Conservation (phyloP, 2,113 vertebrate genomes). For the Dasyurus viverrinus region DNA sequence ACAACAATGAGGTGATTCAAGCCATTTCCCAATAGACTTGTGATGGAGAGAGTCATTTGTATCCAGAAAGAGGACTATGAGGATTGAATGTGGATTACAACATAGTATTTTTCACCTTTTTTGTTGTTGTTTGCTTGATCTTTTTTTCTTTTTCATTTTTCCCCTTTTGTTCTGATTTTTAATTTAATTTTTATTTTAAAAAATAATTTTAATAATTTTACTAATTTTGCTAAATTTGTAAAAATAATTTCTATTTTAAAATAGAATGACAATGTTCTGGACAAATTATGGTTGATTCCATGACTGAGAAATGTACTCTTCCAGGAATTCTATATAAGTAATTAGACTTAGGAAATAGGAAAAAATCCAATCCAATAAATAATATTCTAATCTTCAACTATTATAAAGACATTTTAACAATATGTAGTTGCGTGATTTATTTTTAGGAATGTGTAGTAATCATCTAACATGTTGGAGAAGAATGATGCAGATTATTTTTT, state of each 20-base stretch:
- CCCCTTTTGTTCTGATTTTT: too few species aligned
- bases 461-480: background rate
- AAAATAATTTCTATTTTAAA: background rate
- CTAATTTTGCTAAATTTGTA: background rate
- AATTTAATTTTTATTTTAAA: too few species aligned
- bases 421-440: background rate
- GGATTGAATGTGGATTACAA: too few species aligned
- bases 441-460: background rate
- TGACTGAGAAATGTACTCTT: background rate
- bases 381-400: background rate
- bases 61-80: too few species aligned
- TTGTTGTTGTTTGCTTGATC: too few species aligned
- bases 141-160: too few species aligned
- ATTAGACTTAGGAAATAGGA: background rate
- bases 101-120: too few species aligned
- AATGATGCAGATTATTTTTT: background rate
- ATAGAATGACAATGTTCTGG: background rate
- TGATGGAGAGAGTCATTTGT: too few species aligned
- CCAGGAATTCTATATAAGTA: background rate
- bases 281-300: background rate
- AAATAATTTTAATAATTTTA: too few species aligned
- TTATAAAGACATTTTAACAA: background rate
- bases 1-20: too few species aligned
- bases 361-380: background rate
- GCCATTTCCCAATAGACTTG: too few species aligned